These are phyloP conservation scores for Gryon sp. DNA, from an alignment of 1,140 invertebrate species.

Conservation along the genomic window DNA sequence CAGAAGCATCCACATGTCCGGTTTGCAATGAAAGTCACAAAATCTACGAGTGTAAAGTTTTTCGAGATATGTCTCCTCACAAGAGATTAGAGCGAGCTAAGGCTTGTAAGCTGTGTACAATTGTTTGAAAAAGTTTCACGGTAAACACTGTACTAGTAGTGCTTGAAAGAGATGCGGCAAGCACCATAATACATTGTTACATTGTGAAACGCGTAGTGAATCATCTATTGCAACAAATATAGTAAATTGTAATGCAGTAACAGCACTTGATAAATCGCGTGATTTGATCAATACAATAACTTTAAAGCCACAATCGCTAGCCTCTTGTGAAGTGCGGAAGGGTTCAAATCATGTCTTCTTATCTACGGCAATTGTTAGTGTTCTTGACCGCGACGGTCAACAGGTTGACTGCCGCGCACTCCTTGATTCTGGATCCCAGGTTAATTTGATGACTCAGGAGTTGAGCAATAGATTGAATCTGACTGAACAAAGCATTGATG, in stretches of 20 bases:
- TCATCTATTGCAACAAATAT: neutral
- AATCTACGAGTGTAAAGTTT: neutral
- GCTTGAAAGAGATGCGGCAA: slow-evolving; percentile 1
- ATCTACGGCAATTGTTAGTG: neutral
- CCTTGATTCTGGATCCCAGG: slow-evolving; percentile 7
- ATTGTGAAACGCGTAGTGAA: neutral
- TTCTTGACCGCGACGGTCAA: neutral
- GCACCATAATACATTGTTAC: slow-evolving; percentile 3
- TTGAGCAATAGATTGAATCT: neutral
- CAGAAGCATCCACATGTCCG: neutral
- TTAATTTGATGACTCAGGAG: neutral
- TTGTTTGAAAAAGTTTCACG: slow-evolving; percentile 10
- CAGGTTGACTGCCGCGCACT: slow-evolving; percentile 1
- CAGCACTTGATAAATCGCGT: neutral
- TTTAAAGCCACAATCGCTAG: neutral
- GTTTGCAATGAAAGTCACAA: slow-evolving; percentile 1
- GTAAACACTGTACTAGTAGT: neutral
- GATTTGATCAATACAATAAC: neutral
- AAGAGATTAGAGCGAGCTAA: slow-evolving; percentile 3
- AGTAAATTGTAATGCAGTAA: neutral
- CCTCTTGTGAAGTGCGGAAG: neutral
- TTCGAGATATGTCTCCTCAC: slow-evolving; percentile 1
- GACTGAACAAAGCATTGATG: neutral
- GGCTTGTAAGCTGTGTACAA: neutral
- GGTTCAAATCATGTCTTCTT: neutral